Evolutionary conservation across 1,140 invertebrate genomes (phyloP).

Genomic region (Diorhabda sublineata): DNA sequence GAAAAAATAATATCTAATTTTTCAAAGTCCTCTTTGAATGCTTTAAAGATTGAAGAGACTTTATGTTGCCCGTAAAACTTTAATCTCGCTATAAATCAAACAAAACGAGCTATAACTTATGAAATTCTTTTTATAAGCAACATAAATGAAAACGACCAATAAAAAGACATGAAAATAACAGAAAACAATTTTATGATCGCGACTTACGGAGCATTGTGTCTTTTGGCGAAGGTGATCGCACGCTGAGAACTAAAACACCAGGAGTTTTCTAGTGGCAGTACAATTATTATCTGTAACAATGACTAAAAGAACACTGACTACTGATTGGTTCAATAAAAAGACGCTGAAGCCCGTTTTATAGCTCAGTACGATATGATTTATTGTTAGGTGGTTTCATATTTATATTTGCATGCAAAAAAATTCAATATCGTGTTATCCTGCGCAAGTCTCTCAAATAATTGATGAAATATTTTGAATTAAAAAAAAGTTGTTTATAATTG

Average conservation of each 20-base stretch:
- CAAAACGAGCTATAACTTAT: conserved; percentile 2
- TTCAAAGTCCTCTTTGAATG: too few species aligned
- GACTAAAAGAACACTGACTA: not conserved
- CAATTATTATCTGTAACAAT: not conserved
- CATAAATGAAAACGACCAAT: not conserved
- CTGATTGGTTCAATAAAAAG: conserved; percentile 1
- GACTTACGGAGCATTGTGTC: conserved; percentile 1
- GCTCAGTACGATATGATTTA: not conserved
- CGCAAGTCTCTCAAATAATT: too few species aligned
- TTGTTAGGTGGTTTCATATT: not conserved
- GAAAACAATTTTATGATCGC: not conserved
- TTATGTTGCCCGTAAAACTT: not conserved
- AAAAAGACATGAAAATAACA: not conserved
- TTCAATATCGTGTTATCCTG: too few species aligned
- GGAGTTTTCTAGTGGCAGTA: conserved; percentile 1
- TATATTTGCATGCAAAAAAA: too few species aligned
- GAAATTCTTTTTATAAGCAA: not conserved
- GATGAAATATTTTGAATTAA: too few species aligned
- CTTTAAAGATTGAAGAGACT: too few species aligned
- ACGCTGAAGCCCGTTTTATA: not conserved
- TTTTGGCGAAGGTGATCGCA: not conserved
- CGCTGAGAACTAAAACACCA: not conserved
- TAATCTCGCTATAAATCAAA: not conserved
- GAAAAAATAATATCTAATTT: too few species aligned
- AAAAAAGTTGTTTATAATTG: too few species aligned